These are phyloP conservation scores for Dugesia japonica DNA, from an alignment of 2,888 invertebrate species.

Conservation along the genomic window DNA sequence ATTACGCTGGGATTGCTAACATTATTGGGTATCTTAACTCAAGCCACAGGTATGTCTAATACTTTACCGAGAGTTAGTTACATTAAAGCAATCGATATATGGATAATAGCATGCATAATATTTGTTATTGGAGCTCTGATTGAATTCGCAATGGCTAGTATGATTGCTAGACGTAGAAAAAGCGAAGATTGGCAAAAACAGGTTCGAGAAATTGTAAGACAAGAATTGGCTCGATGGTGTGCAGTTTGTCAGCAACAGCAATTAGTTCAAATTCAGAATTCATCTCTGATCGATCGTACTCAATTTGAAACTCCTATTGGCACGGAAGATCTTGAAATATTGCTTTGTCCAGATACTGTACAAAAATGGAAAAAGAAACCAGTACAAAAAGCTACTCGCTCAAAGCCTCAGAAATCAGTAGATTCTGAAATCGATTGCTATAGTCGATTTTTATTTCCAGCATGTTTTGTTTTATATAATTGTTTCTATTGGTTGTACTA, in stretches of 20 bases:
- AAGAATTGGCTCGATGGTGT: constrained; percentile 34
- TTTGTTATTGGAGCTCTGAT: constrained; percentile 35
- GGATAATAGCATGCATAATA: constrained; percentile 35
- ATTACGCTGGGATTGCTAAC: constrained; percentile 33
- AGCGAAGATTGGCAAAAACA: constrained; percentile 32
- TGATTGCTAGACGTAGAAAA: constrained; percentile 22
- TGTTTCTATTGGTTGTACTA: constrained; percentile 35
- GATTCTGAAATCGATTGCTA: constrained; percentile 30
- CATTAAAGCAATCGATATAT: constrained; percentile 35
- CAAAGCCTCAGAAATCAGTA: background rate
- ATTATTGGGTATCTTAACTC: constrained; percentile 34
- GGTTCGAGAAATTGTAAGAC: constrained; percentile 33
- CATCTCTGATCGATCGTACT: background rate
- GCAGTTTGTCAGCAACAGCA: constrained; percentile 33
- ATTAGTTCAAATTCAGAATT: constrained; percentile 22
- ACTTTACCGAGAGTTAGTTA: constrained; percentile 34
- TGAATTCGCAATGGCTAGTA: constrained; percentile 35
- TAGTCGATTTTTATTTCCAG: constrained; percentile 34
- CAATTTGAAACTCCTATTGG: constrained; percentile 7
- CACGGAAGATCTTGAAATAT: background rate
- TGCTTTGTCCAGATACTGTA: background rate
- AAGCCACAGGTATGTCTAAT: constrained; percentile 27
- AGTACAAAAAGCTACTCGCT: background rate
- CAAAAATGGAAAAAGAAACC: constrained; percentile 20
- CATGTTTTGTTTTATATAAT: constrained; percentile 35